Evolutionary conservation across 2,113 vertebrate species (phyloP).

Genomic region (Atrichornis clamosus): DNA sequence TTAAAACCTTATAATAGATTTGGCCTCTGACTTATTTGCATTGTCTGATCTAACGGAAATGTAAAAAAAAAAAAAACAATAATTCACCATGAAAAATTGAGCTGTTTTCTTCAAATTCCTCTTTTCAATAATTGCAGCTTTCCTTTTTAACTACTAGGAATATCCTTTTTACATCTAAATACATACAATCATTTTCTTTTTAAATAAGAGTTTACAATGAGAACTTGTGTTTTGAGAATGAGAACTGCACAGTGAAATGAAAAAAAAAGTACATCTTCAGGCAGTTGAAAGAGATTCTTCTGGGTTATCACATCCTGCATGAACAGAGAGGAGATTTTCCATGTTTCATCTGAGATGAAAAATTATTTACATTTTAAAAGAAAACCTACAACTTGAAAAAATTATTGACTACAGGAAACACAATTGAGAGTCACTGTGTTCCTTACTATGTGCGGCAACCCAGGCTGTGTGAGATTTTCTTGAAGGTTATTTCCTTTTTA

Average conservation of each 20-base stretch:
- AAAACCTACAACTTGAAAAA: not conserved
- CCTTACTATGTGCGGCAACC: not conserved
- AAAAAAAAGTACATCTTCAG: not conserved
- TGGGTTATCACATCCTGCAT: not conserved
- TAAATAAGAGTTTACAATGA: not conserved
- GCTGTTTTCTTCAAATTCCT: not conserved
- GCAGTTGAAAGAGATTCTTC: not conserved
- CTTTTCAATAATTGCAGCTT: not conserved
- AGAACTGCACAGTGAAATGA: not conserved
- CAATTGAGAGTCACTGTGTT: rapidly evolving
- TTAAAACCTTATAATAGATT: not conserved
- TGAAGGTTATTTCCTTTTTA: not conserved
- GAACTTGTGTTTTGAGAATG: not conserved
- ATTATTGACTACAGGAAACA: not conserved
- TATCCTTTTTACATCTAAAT: not conserved
- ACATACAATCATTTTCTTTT: not conserved
- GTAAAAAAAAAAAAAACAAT: not conserved
- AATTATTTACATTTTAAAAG: not conserved
- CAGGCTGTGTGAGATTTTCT: not conserved
- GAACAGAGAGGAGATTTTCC: not conserved
- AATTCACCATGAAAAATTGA: not conserved
- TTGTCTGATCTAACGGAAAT: not conserved
- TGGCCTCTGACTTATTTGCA: not conserved
- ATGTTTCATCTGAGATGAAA: not conserved
- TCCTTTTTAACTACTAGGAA: not conserved